Conservation (phyloP, 2,113 vertebrate species). For the Microcebus murinus region DNA sequence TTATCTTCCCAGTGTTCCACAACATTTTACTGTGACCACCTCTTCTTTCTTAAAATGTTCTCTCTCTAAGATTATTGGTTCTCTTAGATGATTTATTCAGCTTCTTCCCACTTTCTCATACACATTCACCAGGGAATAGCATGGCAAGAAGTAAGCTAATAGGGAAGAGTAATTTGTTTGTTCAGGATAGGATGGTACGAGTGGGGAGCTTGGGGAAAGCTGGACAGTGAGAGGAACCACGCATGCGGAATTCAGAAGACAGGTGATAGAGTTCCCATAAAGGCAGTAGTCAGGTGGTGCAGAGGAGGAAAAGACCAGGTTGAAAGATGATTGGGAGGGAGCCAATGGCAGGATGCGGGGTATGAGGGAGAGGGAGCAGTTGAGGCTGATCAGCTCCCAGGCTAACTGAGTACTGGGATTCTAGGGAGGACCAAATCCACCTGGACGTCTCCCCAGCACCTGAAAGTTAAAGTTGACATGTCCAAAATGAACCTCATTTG, state of each 20-base stretch:
- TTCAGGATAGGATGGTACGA: not conserved
- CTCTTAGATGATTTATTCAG: not conserved
- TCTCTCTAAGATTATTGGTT: not conserved
- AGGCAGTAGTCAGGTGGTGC: not conserved
- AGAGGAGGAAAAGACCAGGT: not conserved
- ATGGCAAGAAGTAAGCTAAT: not conserved
- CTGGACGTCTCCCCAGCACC: not conserved
- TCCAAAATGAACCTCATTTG: not conserved
- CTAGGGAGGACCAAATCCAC: not conserved
- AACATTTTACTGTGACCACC: not conserved
- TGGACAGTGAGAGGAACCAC: not conserved
- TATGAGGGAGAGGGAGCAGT: not conserved
- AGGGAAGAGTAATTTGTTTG: not conserved
- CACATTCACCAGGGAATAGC: not conserved
- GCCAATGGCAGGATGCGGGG: not conserved
- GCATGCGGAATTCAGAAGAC: not conserved
- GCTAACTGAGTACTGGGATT: not conserved
- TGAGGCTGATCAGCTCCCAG: not conserved
- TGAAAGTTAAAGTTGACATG: not conserved
- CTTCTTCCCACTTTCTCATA: not conserved
- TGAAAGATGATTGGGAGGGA: not conserved
- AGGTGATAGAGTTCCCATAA: too few relatives aligned
- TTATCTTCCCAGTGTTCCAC: not conserved
- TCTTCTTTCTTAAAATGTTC: not conserved
- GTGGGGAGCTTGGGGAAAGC: not conserved